A percentile compares a stretch with the other conserved stretches of the same genome.
Evolutionary conservation across 2,888 invertebrate genomes (phyloP).

Genomic region (Elaeidobius kamerunicus): DNA sequence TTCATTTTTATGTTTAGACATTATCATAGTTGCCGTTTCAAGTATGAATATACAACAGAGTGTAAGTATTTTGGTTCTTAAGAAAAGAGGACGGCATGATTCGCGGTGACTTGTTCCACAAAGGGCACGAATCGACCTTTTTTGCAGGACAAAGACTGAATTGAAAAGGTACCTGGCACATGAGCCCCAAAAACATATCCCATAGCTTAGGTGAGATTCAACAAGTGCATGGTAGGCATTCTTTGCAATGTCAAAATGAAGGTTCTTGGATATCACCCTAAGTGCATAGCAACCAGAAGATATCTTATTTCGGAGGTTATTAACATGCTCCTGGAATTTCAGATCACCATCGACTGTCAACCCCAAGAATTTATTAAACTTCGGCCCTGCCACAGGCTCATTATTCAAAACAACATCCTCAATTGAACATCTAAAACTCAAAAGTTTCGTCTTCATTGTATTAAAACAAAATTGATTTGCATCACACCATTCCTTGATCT

Average conservation of each 20-base stretch:
- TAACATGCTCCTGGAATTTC: neutral
- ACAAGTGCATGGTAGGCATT: neutral
- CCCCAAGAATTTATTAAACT: constrained; percentile 2
- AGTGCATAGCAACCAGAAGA: neutral
- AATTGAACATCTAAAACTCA: too few relatives aligned
- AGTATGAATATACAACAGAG: constrained; percentile 1
- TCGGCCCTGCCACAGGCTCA: too few relatives aligned
- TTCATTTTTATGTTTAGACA: too few relatives aligned
- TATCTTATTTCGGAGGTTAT: neutral
- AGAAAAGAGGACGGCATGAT: neutral
- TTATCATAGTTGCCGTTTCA: too few relatives aligned
- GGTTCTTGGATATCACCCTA: neutral
- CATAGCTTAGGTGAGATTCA: constrained; percentile 1
- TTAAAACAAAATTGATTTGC: too few relatives aligned
- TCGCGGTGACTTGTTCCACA: neutral
- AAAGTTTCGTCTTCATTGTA: too few relatives aligned
- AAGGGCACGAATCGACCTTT: neutral
- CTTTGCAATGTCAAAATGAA: neutral
- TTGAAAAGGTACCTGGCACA: neutral
- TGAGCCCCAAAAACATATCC: constrained; percentile 2
- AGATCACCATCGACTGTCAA: neutral
- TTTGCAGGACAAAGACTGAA: neutral
- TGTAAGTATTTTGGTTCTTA: neutral
- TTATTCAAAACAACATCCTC: too few relatives aligned
- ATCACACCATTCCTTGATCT: too few relatives aligned